Conservation (phyloP, 2,888 invertebrate genomes). For the Ellobium chinense region DNA sequence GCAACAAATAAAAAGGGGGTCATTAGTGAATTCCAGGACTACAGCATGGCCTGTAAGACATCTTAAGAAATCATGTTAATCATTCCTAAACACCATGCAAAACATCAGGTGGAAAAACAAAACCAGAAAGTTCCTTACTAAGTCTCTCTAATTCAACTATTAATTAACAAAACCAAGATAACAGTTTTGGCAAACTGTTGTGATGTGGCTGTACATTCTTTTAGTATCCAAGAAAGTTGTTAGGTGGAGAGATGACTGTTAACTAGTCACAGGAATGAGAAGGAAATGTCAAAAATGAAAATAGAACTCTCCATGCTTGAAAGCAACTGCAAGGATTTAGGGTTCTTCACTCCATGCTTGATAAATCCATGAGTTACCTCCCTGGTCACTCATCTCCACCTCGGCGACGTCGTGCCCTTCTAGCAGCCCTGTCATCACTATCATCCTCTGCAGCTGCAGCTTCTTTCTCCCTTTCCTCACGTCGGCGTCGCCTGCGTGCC, state of each 20-base stretch:
- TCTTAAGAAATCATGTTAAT: too few relatives aligned
- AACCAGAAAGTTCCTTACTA: too few relatives aligned
- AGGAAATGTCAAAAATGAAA: not conserved
- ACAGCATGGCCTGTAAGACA: too few relatives aligned
- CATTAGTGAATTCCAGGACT: too few relatives aligned
- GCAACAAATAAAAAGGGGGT: too few relatives aligned
- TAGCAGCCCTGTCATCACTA: slow-evolving; percentile 39
- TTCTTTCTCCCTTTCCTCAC: slow-evolving; percentile 55
- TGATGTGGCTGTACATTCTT: not conserved
- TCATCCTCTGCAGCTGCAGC: slow-evolving; percentile 30
- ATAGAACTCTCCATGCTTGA: slow-evolving; percentile 13
- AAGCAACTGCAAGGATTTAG: not conserved
- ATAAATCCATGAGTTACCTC: slow-evolving; percentile 27
- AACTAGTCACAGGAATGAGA: not conserved
- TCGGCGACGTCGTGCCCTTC: slow-evolving; percentile 39
- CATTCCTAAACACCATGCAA: too few relatives aligned
- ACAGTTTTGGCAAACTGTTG: too few relatives aligned
- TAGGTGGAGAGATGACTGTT: not conserved
- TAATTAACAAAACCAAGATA: too few relatives aligned
- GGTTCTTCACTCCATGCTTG: slow-evolving; percentile 21
- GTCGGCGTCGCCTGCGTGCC: slow-evolving; percentile 52
- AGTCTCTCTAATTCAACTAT: too few relatives aligned
- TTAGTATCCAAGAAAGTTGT: not conserved
- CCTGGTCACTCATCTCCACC: slow-evolving; percentile 39
- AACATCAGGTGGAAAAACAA: too few relatives aligned